Conservation (phyloP, 64 coral and sea anemone genomes). For the Actinia equina region DNA sequence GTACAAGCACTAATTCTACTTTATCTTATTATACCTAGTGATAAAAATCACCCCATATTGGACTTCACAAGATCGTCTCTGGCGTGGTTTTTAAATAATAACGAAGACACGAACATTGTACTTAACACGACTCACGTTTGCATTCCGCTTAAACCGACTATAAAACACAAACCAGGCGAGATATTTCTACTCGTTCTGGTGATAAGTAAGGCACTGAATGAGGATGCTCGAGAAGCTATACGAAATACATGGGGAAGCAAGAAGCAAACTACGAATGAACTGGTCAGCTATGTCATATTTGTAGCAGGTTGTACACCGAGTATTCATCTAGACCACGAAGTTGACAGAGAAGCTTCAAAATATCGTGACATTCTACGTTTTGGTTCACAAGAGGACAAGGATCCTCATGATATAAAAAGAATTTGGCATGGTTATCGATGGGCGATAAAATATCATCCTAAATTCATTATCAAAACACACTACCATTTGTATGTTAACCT, state of each 20-base stretch:
- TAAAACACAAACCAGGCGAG: neutral
- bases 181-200: slow-evolving; percentile 1
- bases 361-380: neutral
- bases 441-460: slow-evolving; percentile 3
- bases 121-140: neutral
- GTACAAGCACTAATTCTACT: neutral
- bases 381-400: neutral
- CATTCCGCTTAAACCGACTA: neutral
- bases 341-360: slow-evolving; percentile 6
- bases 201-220: neutral
- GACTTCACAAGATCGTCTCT: neutral
- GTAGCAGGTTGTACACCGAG: neutral
- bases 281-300: neutral
- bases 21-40: neutral
- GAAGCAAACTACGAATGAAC: neutral
- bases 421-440: neutral
- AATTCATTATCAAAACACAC: slow-evolving; percentile 11
- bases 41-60: neutral
- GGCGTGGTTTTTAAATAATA: neutral
- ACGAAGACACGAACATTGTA: neutral
- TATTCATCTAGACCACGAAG: slow-evolving; percentile 14
- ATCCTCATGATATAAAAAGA: neutral
- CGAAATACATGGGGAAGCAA: slow-evolving; percentile 3
- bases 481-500: neutral
- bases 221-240: neutral